A percentile compares a stretch with the other conserved stretches of the same genome.
phyloP scores from a whole-genome alignment of 1,140 invertebrate species.

The Bradynema listronoti region DNA sequence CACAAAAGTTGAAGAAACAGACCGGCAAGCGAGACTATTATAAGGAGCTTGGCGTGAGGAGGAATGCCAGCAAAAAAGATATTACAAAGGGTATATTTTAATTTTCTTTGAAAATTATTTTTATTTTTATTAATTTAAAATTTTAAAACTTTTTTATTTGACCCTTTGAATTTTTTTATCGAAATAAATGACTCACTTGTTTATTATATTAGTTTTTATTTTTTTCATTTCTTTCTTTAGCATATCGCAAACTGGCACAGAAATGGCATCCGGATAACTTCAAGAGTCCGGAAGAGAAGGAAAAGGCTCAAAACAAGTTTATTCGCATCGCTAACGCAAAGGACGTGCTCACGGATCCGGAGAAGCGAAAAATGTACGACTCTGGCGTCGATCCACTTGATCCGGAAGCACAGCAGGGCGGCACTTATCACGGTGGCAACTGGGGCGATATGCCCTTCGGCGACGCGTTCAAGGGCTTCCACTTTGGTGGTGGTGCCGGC shows the following conservation, averaged over 20 bases:
- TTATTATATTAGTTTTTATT: too few relatives aligned
- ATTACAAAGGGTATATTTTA: slow-evolving; percentile 70
- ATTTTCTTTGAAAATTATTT: too few relatives aligned
- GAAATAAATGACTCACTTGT: too few relatives aligned
- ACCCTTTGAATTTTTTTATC: too few relatives aligned
- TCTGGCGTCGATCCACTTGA: slow-evolving; percentile 91
- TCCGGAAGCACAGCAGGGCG: slow-evolving; percentile 69
- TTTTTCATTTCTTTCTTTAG: slow-evolving; percentile 55
- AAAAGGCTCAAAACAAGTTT: slow-evolving; percentile 91
- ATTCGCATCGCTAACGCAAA: slow-evolving; percentile 98
- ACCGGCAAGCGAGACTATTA: slow-evolving; percentile 92
- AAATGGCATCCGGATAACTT: slow-evolving; percentile 99
- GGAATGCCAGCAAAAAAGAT: slow-evolving; percentile 81
- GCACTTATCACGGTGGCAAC: slow-evolving; percentile 64
- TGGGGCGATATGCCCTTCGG: slow-evolving; percentile 58
- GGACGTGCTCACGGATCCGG: slow-evolving; percentile 76
- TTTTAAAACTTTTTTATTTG: too few relatives aligned
- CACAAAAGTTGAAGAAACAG: slow-evolving; percentile 87
- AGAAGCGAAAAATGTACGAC: slow-evolving; percentile 71
- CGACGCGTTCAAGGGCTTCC: slow-evolving; percentile 68
- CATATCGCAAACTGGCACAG: slow-evolving; percentile 90
- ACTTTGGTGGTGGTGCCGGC: slow-evolving; percentile 68
- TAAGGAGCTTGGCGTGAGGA: slow-evolving; percentile 81
- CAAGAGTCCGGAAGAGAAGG: slow-evolving; percentile 75
- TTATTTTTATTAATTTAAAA: too few relatives aligned